A percentile compares a stretch with the other conserved stretches of the same genome.
Evolutionary conservation across 1,140 invertebrate genomes (phyloP).

Genomic region (Rhizoglyphus robini): DNA sequence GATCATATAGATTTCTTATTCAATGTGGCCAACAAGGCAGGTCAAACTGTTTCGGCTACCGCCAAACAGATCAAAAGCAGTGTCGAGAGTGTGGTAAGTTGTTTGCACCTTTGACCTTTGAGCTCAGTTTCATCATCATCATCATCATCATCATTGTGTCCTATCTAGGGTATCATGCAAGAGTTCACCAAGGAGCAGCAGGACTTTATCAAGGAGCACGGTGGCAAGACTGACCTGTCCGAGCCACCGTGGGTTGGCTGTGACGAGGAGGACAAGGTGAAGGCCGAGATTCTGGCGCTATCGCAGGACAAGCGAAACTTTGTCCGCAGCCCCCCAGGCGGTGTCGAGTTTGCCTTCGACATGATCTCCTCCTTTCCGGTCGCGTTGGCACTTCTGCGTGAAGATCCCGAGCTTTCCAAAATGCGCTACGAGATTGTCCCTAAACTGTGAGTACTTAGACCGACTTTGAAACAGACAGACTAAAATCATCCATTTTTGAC

Average conservation of each 20-base stretch:
- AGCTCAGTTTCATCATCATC: not conserved
- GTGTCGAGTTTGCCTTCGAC: constrained; percentile 89
- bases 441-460: constrained; percentile 48
- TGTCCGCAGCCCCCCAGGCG: constrained; percentile 81
- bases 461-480: not conserved
- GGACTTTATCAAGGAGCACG: constrained; percentile 75
- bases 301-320: constrained; percentile 91
- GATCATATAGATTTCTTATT: constrained; percentile 49
- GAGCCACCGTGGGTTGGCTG: constrained; percentile 82
- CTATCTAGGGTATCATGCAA: constrained; percentile 15
- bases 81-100: constrained; percentile 84
- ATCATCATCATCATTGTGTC: constrained; percentile 13
- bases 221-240: constrained; percentile 52
- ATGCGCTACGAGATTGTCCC: constrained; percentile 98
- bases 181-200: constrained; percentile 95
- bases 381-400: constrained; percentile 78
- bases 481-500: not conserved
- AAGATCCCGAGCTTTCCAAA: constrained; percentile 86
- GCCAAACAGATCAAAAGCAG: constrained; percentile 84
- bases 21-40: constrained; percentile 76
- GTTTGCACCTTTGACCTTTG: no score
- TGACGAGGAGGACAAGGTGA: constrained; percentile 70
- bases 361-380: constrained; percentile 77
- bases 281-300: constrained; percentile 82
- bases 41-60: constrained; percentile 56